Percentiles rank a stretch among this genome's conserved stretches.
Evolutionary conservation across 2,113 vertebrate species (phyloP).

Genomic region (Polypterus bichir): DNA sequence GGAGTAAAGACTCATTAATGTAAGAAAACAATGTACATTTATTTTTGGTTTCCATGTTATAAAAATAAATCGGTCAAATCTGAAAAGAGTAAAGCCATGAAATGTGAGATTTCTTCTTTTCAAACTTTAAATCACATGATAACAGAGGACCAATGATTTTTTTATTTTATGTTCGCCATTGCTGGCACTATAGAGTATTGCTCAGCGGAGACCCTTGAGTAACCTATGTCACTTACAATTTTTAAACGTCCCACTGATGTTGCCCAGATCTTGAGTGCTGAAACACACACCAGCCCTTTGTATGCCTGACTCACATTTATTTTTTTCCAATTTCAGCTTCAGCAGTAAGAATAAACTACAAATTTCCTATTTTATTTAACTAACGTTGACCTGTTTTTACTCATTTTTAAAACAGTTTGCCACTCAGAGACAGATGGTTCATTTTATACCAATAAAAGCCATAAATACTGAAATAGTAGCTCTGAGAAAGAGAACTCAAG

Average conservation of each 20-base stretch:
- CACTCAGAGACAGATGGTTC: constrained; percentile 66
- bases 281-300: constrained; percentile 91
- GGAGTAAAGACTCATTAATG: too few species aligned
- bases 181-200: constrained; percentile 29
- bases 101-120: constrained; percentile 42
- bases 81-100: background rate
- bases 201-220: constrained; percentile 67
- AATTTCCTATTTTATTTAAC: constrained; percentile 71
- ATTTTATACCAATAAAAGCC: constrained; percentile 41
- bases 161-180: constrained; percentile 27
- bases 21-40: too few species aligned
- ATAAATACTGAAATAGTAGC: constrained; percentile 5
- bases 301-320: constrained; percentile 55
- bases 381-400: constrained; percentile 61
- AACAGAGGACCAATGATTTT: constrained; percentile 49
- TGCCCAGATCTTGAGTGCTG: constrained; percentile 68
- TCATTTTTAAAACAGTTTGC: constrained; percentile 77
- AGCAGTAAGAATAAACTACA: constrained; percentile 51
- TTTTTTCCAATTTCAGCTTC: constrained; percentile 36
- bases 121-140: constrained; percentile 40
- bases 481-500: too few species aligned
- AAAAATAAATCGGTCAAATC: too few species aligned
- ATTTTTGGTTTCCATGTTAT: background rate
- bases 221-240: constrained; percentile 81
- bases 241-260: constrained; percentile 58